A percentile compares a stretch with the other conserved stretches of the same genome.
These are phyloP conservation scores for Pseudomugil tenellus DNA, from an alignment of 2,797 vertebrate species.

Conservation along the genomic window DNA sequence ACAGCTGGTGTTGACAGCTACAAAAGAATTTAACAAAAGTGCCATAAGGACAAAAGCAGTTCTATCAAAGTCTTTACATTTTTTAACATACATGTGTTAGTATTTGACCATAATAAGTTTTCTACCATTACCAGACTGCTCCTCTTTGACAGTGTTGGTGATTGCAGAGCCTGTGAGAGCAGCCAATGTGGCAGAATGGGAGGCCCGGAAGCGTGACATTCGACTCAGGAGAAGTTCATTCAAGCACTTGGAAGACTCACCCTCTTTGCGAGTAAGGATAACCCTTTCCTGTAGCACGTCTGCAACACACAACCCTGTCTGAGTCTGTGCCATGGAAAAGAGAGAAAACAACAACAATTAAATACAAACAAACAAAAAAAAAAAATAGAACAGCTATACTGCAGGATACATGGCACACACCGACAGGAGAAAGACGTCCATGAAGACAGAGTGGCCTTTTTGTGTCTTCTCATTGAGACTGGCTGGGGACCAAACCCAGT, in stretches of 20 bases:
- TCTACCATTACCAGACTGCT: slow-evolving; percentile 89
- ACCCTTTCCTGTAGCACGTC: slow-evolving; percentile 92
- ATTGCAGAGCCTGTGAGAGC: slow-evolving; percentile 97
- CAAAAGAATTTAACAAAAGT: slow-evolving; percentile 7
- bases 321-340: slow-evolving; percentile 78
- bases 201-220: slow-evolving; percentile 95
- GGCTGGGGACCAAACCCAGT: slow-evolving; percentile 99
- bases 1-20: slow-evolving; percentile 96
- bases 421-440: slow-evolving; percentile 95
- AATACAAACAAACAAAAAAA: not conserved
- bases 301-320: slow-evolving; percentile 89
- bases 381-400: not conserved
- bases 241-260: slow-evolving; percentile 98
- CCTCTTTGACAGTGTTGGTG: slow-evolving; percentile 97
- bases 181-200: slow-evolving; percentile 95
- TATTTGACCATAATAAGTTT: slow-evolving; percentile 6
- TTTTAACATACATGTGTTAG: slow-evolving; percentile 6
- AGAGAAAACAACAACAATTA: slow-evolving; percentile 1
- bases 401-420: slow-evolving; percentile 76
- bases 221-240: slow-evolving; percentile 98
- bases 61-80: not conserved
- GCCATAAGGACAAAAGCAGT: not conserved
- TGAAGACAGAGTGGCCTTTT: slow-evolving; percentile 98
- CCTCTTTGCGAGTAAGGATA: slow-evolving; percentile 96
- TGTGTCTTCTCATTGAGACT: slow-evolving; percentile 98